Evolutionary conservation across 2,797 vertebrate species (phyloP), one percentile per base, ranked within the genome.

Genomic region (Acropternis orthonyx): DNA sequence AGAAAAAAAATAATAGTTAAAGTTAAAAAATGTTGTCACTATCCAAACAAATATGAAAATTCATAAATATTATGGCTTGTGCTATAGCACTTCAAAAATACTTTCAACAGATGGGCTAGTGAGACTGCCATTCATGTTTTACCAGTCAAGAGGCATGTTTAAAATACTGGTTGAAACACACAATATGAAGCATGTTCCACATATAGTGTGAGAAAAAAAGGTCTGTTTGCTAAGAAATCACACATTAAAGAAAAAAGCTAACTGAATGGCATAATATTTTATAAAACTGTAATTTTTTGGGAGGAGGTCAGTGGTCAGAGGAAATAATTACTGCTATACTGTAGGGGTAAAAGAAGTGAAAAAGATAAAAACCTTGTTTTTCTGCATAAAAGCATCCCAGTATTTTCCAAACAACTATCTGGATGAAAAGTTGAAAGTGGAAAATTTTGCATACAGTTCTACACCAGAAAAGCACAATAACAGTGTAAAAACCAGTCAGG

Each of bases 51-150:
- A 56, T 26, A 62, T 21, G 41, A 93, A 88, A 81, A 92, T 93
- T 93, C 65, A 82, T 80, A 89, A 96, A 93, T 93, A 94, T 83
- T 93, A 55, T 89, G 91, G 85, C 51, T 94, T 83, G n/a, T 76
- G 19, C n/a, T 89, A 19, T 46, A 89, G 16, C 89, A 91, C 78
- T 96, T 94, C 65, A 81, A 86, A 92, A 89, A 91, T 78, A 89
- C 39, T 95, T 83, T 59, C 79, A 94, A 93, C 85, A 97, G 88
- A 95, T 96, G 73, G 95, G 59, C 79, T 76, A 87, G 77, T 80
- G 48, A 88, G 75, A 74, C 46, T 85, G 74, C 66, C 88, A 79
- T 83, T 93, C 71, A 67, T 66, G 39, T 85, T 91, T 89, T 49
- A 83, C 55, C 79, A 88, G 32, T 84, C 54, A 94, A 94, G 46